Evolutionary conservation across 2,888 invertebrate genomes (phyloP), one percentile per base, ranked within the genome.

Genomic region (Boloria selene): DNA sequence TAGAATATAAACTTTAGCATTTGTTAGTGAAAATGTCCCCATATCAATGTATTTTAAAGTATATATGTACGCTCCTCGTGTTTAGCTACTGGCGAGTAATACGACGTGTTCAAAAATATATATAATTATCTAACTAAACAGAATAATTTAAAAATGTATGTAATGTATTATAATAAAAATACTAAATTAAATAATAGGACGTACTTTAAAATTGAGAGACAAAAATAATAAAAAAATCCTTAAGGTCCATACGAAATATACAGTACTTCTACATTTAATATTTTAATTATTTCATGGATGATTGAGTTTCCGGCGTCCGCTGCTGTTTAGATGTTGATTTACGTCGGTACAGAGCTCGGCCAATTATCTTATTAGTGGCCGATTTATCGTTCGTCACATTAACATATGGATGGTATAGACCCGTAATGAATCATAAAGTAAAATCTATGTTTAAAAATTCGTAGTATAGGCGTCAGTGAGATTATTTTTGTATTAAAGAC

Each of bases 351-450:
- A 86, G 84, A 87, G 85, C 85, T 79, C 82, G 80, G 79, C 84
- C 90, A 90, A 91, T 92, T 92, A 91, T 91, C 88, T 90, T 91
- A 91, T 91, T 91, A 90, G 87, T 84, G 84, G 83, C 80, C 88
- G 88, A 91, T 91, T 90, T 90, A 91, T 90, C 81, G 90, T 85
- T 87, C 86, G 79, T 86, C 86, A 86, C 88, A 90, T 90, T 90
- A 89, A 83, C 89, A 90, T 90, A 88, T 77, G 84, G 83, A 86
- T 75, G 78, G 76, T 56, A 50, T 73, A 69, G 78, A 78, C 68
- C 75, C 73, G 75, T 70, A 84, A 62, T 65, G 77, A 79, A 75
- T 76, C 80, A 78, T 62, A 38, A 50, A 52, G 51, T 31, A 31
- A 59, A 60, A 51, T 55, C 16, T 26, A 31, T 47, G 13, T 22